Evolutionary conservation across 2,888 invertebrate species (phyloP).

Genomic region (Parnassius mnemosyne): DNA sequence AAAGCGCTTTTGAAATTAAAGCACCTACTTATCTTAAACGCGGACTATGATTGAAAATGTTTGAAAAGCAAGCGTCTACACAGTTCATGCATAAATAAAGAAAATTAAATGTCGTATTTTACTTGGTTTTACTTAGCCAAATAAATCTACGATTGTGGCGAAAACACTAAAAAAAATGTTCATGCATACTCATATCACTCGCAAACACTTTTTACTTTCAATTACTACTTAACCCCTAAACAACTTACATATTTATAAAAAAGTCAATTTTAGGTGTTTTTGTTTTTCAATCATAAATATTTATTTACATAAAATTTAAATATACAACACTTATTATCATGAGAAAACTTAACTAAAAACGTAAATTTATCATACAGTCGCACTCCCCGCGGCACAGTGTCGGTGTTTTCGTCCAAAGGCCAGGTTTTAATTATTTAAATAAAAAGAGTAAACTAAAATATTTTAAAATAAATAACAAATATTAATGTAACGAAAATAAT

Average conservation of each 20-base stretch:
- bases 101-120: conserved; percentile 16
- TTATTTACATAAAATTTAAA: too few relatives aligned
- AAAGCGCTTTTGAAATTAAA: conserved; percentile 26
- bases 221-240: conserved; percentile 18
- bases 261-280: too few relatives aligned
- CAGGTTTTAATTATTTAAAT: not conserved
- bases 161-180: conserved; percentile 12
- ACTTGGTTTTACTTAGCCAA: conserved; percentile 11
- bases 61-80: conserved; percentile 23
- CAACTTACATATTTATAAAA: conserved; percentile 2
- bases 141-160: conserved; percentile 7
- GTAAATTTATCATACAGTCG: too few relatives aligned
- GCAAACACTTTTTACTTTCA: conserved; percentile 15
- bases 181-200: conserved; percentile 11
- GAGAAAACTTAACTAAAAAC: too few relatives aligned
- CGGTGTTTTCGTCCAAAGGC: not conserved
- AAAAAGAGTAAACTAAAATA: not conserved
- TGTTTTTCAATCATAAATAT: too few relatives aligned
- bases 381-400: too few relatives aligned
- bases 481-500: conserved; percentile 1
- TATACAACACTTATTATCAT: too few relatives aligned
- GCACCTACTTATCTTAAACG: conserved; percentile 24
- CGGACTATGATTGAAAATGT: conserved; percentile 25
- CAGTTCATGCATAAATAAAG: conserved; percentile 23
- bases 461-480: not conserved